phyloP scores from a whole-genome alignment of 1,140 invertebrate species.

The Eueides isabella region DNA sequence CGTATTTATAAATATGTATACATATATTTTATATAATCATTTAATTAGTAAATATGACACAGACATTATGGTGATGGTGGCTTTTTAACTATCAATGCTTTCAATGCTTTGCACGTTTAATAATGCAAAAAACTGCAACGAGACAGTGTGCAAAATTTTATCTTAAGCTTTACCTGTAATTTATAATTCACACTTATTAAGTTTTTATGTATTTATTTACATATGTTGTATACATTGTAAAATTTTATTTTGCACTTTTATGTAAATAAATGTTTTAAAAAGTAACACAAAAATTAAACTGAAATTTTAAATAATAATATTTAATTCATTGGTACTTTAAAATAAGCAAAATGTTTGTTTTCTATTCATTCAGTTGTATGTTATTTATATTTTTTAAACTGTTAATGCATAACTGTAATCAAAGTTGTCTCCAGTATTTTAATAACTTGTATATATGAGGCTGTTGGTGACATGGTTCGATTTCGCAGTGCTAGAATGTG shows the following conservation, averaged over 20 bases:
- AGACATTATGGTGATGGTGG: slow-evolving; percentile 61
- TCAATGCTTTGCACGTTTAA: slow-evolving; percentile 58
- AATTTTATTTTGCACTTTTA: not conserved
- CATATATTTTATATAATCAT: slow-evolving; percentile 52
- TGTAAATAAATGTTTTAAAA: not conserved
- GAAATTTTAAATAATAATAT: not conserved
- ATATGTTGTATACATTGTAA: not conserved
- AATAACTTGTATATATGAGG: not conserved
- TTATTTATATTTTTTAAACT: not conserved
- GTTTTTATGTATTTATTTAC: slow-evolving; percentile 15
- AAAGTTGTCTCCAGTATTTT: not conserved
- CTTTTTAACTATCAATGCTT: slow-evolving; percentile 66
- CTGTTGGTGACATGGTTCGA: slow-evolving; percentile 38
- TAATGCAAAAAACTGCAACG: slow-evolving; percentile 76
- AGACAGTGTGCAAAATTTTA: slow-evolving; percentile 74
- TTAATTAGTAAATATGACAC: slow-evolving; percentile 52
- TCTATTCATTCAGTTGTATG: not conserved
- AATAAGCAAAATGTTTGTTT: not conserved
- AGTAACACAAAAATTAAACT: not conserved
- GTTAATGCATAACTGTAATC: not conserved
- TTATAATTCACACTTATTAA: slow-evolving; percentile 10
- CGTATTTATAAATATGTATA: slow-evolving; percentile 71
- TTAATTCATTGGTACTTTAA: too few species aligned
- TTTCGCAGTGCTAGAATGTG: slow-evolving; percentile 89
- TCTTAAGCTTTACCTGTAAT: slow-evolving; percentile 50